Evolutionary conservation across 1,140 invertebrate genomes (phyloP).

Genomic region (Rhynchophorus ferrugineus): DNA sequence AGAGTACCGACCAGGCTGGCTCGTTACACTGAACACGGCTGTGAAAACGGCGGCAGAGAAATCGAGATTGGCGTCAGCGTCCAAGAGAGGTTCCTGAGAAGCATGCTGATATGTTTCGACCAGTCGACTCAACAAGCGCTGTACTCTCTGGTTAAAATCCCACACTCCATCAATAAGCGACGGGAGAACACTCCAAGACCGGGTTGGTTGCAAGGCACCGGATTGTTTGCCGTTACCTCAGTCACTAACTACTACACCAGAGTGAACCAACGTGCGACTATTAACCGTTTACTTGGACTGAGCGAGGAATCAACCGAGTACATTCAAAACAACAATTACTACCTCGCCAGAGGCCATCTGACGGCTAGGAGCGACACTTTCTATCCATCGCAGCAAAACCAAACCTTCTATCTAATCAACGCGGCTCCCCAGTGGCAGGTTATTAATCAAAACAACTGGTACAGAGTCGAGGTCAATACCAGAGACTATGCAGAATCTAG

Average conservation of each 20-base stretch:
- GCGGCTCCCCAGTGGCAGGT: slow-evolving; percentile 50
- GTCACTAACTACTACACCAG: slow-evolving; percentile 32
- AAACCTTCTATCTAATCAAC: slow-evolving; percentile 54
- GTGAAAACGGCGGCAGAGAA: slow-evolving; percentile 37
- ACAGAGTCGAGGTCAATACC: slow-evolving; percentile 41
- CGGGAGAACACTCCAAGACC: slow-evolving; percentile 29
- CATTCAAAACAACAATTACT: slow-evolving; percentile 45
- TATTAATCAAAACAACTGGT: slow-evolving; percentile 52
- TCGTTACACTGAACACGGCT: slow-evolving; percentile 16
- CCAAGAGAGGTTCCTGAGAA: slow-evolving; percentile 24
- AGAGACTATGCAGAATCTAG: slow-evolving; percentile 36
- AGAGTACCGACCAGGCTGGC: slow-evolving; percentile 1
- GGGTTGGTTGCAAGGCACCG: slow-evolving; percentile 27
- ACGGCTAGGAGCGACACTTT: slow-evolving; percentile 58
- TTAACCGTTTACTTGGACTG: slow-evolving; percentile 35
- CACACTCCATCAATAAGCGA: slow-evolving; percentile 24
- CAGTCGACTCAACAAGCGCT: slow-evolving; percentile 20
- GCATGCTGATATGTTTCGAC: slow-evolving; percentile 34
- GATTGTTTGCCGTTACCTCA: slow-evolving; percentile 29
- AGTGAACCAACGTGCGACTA: slow-evolving; percentile 28
- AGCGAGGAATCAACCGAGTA: slow-evolving; percentile 26
- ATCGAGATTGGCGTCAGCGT: slow-evolving; percentile 36
- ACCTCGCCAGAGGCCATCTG: slow-evolving; percentile 57
- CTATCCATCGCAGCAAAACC: slow-evolving; percentile 52
- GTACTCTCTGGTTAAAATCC: slow-evolving; percentile 30